Evolutionary conservation across 2,888 invertebrate species (phyloP), one percentile per base, ranked within the genome.

Genomic region (Dynastes tityus): DNA sequence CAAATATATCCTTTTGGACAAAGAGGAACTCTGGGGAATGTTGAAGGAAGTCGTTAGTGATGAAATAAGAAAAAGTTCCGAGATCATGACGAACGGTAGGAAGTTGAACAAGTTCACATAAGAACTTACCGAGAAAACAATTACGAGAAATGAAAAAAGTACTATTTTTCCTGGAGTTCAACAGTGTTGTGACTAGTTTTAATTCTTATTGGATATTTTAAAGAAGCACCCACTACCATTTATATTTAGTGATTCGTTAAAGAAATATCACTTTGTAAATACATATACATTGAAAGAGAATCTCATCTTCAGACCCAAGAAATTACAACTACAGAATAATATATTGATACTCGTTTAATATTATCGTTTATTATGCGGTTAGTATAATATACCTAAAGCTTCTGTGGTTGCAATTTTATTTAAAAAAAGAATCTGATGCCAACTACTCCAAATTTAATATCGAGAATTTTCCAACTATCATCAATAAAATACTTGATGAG

Each of bases 11-110:
- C 90, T 92, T 78, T 85, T 92, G 76, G 91, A 92, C 83, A 91
- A 92, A 84, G 91, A 92, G 80, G 90, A 90, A 79, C 86, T 92
- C 64, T 93, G 92, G 92, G 92, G 92, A 75, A 88, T 93, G 83
- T 86, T 93, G 16, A 91, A 92, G 85, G 92, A 92, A 87, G 91
- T 88, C 2, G 89, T 89, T 6, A 86, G 87, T 78, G 87, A 88
- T 58, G 82, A 85, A 76, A 81, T 83, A 32, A 80, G 78, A 55
- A 82, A 80, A 74, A 81, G 71, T 37, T 71, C 71, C 27, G 71
- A 71, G 32, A 71, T 71, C 32, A 71, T 55, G 70, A 58, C 67
- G 2, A 3, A 49, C 70, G 70, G 67, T 8, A 77, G 61, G 16
- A 58, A 68, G 37, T 55, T 22, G 37, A 75, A 65, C 16, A 71